Conservation (phyloP, 2,888 invertebrate species). For the Liodrosophila aerea region DNA sequence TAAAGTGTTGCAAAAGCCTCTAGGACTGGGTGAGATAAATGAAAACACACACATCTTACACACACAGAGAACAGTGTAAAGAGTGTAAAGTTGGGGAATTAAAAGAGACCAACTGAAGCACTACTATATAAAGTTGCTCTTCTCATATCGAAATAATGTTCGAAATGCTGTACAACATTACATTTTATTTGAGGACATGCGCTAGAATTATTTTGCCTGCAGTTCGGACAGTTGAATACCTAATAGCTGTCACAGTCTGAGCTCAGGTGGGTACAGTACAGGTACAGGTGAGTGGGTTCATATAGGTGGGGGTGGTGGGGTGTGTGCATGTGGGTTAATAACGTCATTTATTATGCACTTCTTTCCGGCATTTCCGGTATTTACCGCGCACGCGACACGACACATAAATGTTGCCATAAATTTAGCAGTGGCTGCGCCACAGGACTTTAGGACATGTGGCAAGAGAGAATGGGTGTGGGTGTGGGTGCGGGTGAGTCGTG, state of each 20-base stretch:
- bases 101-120: no score
- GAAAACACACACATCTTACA: no score
- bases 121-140: no score
- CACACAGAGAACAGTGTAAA: no score
- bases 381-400: constrained; percentile 79
- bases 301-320: constrained; percentile 6
- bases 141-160: no score
- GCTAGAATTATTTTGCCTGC: constrained; percentile 18
- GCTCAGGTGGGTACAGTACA: neutral
- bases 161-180: neutral
- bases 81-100: no score
- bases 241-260: constrained; percentile 40
- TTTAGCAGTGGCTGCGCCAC: constrained; percentile 62
- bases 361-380: constrained; percentile 77
- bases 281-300: constrained; percentile 1
- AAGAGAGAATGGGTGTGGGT: neutral
- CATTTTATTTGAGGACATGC: constrained; percentile 5
- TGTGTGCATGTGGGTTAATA: constrained; percentile 74
- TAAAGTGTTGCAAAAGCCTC: constrained; percentile 22
- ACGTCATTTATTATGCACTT: constrained; percentile 78
- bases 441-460: constrained; percentile 33
- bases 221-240: constrained; percentile 43
- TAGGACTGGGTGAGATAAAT: constrained; percentile 4
- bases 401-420: constrained; percentile 78
- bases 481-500: neutral